phyloP scores from a whole-genome alignment of 2,888 invertebrate genomes.

The Harpalus rufipes region DNA sequence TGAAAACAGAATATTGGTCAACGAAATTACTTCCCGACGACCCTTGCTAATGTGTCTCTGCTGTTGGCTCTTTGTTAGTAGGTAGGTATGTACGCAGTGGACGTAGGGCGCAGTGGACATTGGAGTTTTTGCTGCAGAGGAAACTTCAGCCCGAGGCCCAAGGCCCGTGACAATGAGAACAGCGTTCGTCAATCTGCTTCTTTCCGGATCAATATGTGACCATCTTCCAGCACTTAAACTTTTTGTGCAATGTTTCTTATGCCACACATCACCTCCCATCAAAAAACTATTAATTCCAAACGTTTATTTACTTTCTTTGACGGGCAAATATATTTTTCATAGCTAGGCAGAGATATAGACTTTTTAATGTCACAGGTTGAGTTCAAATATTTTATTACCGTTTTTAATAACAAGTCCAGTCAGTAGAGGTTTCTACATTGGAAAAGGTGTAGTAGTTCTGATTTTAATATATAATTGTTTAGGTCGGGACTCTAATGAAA shows the following conservation, averaged over 20 bases:
- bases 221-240: slow-evolving; percentile 36
- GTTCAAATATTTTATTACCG: no score
- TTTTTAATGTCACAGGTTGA: no score
- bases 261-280: background rate
- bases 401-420: no score
- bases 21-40: slow-evolving; percentile 59
- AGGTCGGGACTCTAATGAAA: no score
- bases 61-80: slow-evolving; percentile 50
- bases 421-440: no score
- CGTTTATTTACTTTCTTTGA: no score
- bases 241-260: background rate
- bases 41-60: slow-evolving; percentile 60
- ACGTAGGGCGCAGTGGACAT: background rate
- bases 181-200: slow-evolving; percentile 60
- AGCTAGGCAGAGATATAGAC: no score
- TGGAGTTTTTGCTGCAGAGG: slow-evolving; percentile 53
- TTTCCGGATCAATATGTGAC: slow-evolving; percentile 65
- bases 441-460: no score
- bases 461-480: no score
- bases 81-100: background rate
- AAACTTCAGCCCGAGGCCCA: background rate
- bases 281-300: background rate
- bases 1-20: slow-evolving; percentile 67
- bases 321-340: no score
- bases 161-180: slow-evolving; percentile 58